Conservation (phyloP, 2,888 invertebrate genomes). For the Stomorhina lunata region DNA sequence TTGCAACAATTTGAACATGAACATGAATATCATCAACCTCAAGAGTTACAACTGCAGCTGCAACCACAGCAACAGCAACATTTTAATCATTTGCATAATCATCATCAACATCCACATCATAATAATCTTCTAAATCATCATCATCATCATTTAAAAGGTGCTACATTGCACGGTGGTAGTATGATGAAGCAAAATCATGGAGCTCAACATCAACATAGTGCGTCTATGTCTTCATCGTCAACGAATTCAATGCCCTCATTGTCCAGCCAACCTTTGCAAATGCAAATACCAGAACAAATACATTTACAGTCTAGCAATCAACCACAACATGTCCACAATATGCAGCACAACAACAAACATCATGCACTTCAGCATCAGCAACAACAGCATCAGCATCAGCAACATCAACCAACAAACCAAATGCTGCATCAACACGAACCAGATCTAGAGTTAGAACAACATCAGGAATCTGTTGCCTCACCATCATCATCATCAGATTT, state of each 20-base stretch:
- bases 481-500: conserved; percentile 52
- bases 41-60: conserved; percentile 73
- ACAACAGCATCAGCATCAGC: conserved; percentile 57
- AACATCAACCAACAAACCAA: conserved; percentile 50
- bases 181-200: conserved; percentile 1
- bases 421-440: conserved; percentile 57
- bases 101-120: conserved; percentile 50
- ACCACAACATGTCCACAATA: conserved; percentile 61
- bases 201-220: conserved; percentile 63
- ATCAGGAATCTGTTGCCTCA: too few relatives aligned
- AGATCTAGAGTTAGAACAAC: conserved; percentile 56
- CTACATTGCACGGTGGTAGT: conserved; percentile 3
- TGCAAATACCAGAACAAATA: conserved; percentile 61
- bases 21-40: conserved; percentile 78
- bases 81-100: conserved; percentile 63
- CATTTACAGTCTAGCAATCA: conserved; percentile 54
- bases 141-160: conserved; percentile 69
- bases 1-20: conserved; percentile 73
- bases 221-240: conserved; percentile 70
- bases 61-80: conserved; percentile 63
- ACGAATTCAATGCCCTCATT: conserved; percentile 72
- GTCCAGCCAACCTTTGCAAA: conserved; percentile 62
- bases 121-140: conserved; percentile 62
- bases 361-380: conserved; percentile 55
- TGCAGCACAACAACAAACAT: conserved; percentile 66